Base-by-base conservation (phyloP, 2,888 invertebrate genomes). In the Brachyopa scutellaris region DNA sequence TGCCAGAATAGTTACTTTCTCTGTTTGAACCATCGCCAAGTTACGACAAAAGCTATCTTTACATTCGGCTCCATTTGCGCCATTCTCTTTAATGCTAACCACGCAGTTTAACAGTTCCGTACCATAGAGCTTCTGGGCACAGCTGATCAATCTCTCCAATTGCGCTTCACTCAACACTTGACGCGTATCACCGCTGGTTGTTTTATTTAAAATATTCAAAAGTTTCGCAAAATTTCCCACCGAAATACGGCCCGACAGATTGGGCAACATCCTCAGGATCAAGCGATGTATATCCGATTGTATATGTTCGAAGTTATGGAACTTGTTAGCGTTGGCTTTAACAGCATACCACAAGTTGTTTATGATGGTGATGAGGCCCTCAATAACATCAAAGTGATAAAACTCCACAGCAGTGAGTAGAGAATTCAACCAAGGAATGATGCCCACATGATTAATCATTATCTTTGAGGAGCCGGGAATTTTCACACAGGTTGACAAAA, bases 401-500 rank as follows among this genome's bases (percentile, higher is more conserved):
- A 89, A 90, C 70, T 91, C 89, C 2, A 88, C 84, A 11, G 87
- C 85, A 8, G 86, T 85, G 2, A 91, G 85, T 1, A 91, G 87
- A 26, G 90, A 88, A 47, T 88, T 87, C 1, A 97, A 87, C 95
- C 96, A 97, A 0, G 94, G 91, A 23, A 96, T 86, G 1, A 97
- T 88, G 0, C 95, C 95, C 85, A 95, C 93, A 23, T 93, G 92
- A 78, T 93, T 93, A 11, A 94, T 91, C 85, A 97, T 91, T 57
- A 94, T 92, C 84, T 93, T 92, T 11, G 93, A 92, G 0, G 94
- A 93, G 78, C 93, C 92, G 0, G 93, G 93, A 29, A 96, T 93
- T 69, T 92, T 91, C 3, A 93, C 93, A 45, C 94, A 92, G 1
- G 92, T 91, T 83, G 92, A 91, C 0, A 96, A 85, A 0, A 95